Evolutionary conservation across 2,797 vertebrate genomes (phyloP), one percentile per base, ranked within the genome.

Genomic region (Microcaecilia unicolor): DNA sequence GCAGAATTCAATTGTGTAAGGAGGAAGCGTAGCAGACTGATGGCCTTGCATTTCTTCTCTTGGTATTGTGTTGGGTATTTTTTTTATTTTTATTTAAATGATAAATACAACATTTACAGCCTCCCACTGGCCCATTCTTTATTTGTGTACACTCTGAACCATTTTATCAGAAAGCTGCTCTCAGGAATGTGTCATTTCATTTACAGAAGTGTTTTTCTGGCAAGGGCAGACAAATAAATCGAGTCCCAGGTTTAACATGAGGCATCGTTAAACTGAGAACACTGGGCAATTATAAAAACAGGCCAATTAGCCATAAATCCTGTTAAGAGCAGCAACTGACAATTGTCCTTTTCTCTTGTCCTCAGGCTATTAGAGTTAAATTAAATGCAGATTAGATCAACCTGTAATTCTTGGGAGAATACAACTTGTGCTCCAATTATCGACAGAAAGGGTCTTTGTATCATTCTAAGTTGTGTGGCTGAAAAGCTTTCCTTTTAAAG

Each of bases 71-170:
- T n/a, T n/a, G n/a, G n/a, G 16, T 37, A 16, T 29, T 22, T 29
- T 17, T 18, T 23, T 23, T n/a, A n/a, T n/a, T n/a, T n/a, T n/a
- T n/a, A n/a, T n/a, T n/a, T n/a, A n/a, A 37, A 37, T 29, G 25
- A 29, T 20, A 37, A 28, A 28, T 30, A 29, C 11, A 51, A 28
- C n/a, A n/a, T n/a, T n/a, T n/a, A n/a, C n/a, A n/a, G n/a, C n/a
- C n/a, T n/a, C n/a, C n/a, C n/a, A n/a, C n/a, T n/a, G n/a, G n/a
- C n/a, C n/a, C 15, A 41, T 18, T 28, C 22, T 3, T 6, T 1
- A 2, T 8, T 13, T 13, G 12, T 9, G 26, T 32, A 11, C 4
- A 21, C 36, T 31, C n/a, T 46, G 18, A 10, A 9, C n/a, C n/a
- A n/a, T 15, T 31, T 15, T 3, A 29, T 22, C 12, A 13, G 29